Base-by-base conservation (phyloP, 1,140 invertebrate species). In the Drosophila bifasciata region DNA sequence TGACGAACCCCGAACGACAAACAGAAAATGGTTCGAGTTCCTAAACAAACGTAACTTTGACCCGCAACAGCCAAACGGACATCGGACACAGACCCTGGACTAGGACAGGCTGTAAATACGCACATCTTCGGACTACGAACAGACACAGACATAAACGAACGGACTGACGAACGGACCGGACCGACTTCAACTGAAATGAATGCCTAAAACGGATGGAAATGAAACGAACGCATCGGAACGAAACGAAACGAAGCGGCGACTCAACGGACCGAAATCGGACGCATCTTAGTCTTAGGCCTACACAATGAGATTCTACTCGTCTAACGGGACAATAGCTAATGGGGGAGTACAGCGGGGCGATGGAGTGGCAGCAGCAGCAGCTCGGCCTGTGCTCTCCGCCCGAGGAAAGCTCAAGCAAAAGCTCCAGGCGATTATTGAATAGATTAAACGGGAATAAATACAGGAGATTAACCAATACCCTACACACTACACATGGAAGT, bases 1-100 rank as follows among this genome's bases (percentile, higher is more conserved):
- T 57, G 32, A 36, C 21, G 69, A 75, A 69, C 66, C 63, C 66
- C 50, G 59, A 21, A 64, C 16, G 61, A 64, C 49, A 57, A 43
- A 59, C 50, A 86, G 76, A 88, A 88, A 80, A 86, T 86, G 81
- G 81, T 86, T 86, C 88, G 81, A 86, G 81, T 86, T 86, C 81
- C 81, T 86, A 85, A 70, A 66, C 76, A 70, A 74, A 86, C 79
- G 75, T 43, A 83, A 79, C 79, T 75, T 11, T 57, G 79, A 84
- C 79, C 40, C 36, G 25, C 25, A 28, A 56, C 19, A 21, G 5
- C n/a, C 11, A 51, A 16, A 50, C 55, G 19, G n/a, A 74, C 39
- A 13, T 13, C 21, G 3, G 41, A 36, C n/a, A 9, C 39, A n/a
- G 13, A 36, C n/a, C 7, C 28, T 8, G 9, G 8, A 56, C 40